These are phyloP conservation scores for Fregetta grallaria DNA, from an alignment of 2,113 vertebrate genomes.

Conservation along the genomic window DNA sequence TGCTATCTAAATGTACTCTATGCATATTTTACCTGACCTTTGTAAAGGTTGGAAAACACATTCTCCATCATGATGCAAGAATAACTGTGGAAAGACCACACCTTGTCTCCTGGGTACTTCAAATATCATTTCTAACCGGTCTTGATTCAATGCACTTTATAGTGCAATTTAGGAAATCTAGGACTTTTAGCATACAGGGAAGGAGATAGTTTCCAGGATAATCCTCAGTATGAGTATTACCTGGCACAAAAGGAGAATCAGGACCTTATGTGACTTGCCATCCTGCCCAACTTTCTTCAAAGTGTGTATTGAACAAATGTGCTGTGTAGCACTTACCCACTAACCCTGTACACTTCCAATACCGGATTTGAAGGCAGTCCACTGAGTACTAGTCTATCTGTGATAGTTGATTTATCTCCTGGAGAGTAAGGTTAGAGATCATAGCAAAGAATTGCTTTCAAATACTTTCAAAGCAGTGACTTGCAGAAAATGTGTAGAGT, in stretches of 20 bases:
- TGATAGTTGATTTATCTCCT: not conserved
- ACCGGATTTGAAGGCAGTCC: not conserved
- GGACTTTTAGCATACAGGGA: not conserved
- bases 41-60: conserved; percentile 24
- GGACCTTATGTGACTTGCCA: not conserved
- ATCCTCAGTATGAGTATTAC: not conserved
- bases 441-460: not conserved
- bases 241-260: not conserved
- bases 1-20: not conserved
- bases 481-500: not conserved
- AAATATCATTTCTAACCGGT: not conserved
- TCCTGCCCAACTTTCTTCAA: not conserved
- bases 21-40: conserved; percentile 56
- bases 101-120: not conserved
- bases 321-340: not conserved
- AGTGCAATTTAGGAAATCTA: not conserved
- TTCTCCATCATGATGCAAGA: not conserved
- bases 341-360: not conserved
- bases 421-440: not conserved
- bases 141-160: not conserved
- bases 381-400: not conserved
- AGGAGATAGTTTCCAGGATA: not conserved
- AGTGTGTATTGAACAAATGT: not conserved
- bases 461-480: not conserved
- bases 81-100: not conserved